These are phyloP conservation scores for Ctenomys sociabilis DNA, from an alignment of 2,113 vertebrate species.

Conservation along the genomic window DNA sequence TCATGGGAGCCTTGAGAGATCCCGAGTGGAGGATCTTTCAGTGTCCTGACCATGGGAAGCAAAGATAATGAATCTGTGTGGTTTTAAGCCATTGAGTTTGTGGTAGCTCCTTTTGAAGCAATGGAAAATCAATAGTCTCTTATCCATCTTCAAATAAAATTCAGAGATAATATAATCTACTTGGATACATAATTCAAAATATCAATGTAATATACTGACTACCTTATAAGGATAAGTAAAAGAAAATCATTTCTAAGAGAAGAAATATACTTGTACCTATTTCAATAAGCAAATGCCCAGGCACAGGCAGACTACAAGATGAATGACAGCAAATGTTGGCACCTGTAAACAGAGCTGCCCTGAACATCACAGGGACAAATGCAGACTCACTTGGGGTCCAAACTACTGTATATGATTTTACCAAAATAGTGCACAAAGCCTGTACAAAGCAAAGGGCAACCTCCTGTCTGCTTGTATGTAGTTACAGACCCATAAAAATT, in stretches of 20 bases:
- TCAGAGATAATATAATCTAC: neutral
- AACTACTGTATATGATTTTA: neutral
- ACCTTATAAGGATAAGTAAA: neutral
- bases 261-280: neutral
- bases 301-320: neutral
- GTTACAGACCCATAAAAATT: neutral
- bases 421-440: neutral
- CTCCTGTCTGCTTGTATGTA: neutral
- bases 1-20: neutral
- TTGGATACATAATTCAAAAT: neutral
- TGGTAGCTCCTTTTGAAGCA: neutral
- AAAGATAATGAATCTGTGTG: neutral
- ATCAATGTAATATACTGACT: neutral
- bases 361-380: neutral
- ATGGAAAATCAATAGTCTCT: neutral
- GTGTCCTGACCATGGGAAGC: neutral
- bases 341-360: neutral
- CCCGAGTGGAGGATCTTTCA: neutral
- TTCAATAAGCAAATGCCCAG: neutral
- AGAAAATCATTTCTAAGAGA: neutral
- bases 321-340: neutral
- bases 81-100: neutral
- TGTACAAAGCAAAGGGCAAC: neutral
- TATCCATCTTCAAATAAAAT: constrained; percentile 22
- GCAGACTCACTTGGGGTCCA: neutral